Evolutionary conservation across 2,113 vertebrate genomes (phyloP), one percentile per base, ranked within the genome.

Genomic region (Passer montanus): DNA sequence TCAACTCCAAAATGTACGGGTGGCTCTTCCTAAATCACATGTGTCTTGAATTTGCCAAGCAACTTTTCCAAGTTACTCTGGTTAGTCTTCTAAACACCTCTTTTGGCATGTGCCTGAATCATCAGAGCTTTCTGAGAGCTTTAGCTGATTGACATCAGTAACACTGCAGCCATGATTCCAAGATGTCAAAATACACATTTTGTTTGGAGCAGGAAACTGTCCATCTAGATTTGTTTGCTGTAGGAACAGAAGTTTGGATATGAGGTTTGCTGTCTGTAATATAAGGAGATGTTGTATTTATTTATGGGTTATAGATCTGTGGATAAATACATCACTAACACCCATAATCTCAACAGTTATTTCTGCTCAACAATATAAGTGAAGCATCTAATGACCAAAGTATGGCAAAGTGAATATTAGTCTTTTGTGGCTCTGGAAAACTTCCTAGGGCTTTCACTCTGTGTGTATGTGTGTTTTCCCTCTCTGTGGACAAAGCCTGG

Each of bases 251-350:
- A 69, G 24, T 62, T 89, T 81, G 84, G 46, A 80, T 86, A 56
- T 74, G 63, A 59, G n/a, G 46, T 78, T 88, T 69, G 13, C 39
- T 93, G 23, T 68, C 78, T 60, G 13, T 27, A 74, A 41, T 55
- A 86, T 23, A 92, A 66, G 59, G 50, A 90, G 93, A 96, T 20
- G 26, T 78, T 82, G 10, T 13, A 90, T 95, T 95, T 91, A 74
- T 90, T 88, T 68, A 55, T 37, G 23, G 26, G 30, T 93, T 64
- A 84, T 77, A 93, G 90, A 74, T 12, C 35, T 72, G 46, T 88
- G 91, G 95, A 96, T 84, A 96, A 95, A 88, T 43, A 72, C 12
- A 62, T 92, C 12, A 37, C 89, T 94, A 95, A 53, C 77, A 24
- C 26, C 66, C 50, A 43, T 73, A 94, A 96, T 77, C 85, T 86